Base-by-base conservation (phyloP, 2,888 invertebrate species). In the Eristalis tenax region DNA sequence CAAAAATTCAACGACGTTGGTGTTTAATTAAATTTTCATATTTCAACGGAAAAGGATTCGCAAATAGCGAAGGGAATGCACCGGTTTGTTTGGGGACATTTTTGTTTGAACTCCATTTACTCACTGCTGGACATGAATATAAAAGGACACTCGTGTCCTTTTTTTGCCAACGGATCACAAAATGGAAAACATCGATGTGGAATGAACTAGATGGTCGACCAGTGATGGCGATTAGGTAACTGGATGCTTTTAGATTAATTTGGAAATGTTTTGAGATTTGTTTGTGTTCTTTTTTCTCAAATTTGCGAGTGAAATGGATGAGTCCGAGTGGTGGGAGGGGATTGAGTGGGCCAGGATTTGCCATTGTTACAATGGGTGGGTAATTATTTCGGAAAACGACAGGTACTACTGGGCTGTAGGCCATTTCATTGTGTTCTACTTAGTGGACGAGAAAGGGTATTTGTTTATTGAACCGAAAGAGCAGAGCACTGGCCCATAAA, bases 1-100 rank as follows among this genome's bases (percentile, higher is more conserved):
- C 38, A 43, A 6, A n/a, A n/a, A 40, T 26, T 26, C 13, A 26
- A 3, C 18, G 13, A 0, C 23, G 35, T 18, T 66, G 32, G 26
- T 38, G 40, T 73, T 85, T 81, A 76, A 85, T 85, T 81, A 81
- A 77, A 71, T 76, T 85, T 85, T 77, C 68, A 85, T 85, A 85
- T 77, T 85, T 77, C 63, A 43, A 43, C 38, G 5, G 57, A 43
- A 64, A 64, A 56, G 38, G 23, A 10, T 59, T 23, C 59, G 18
- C 50, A 50, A 50, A n/a, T 18, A 18, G 50, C 6, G 50, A 8
- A 2, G 18, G 50, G 8, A 5, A 18, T 18, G 18, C 50, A n/a
- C 18, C 18, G 0, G 50, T 18, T 32, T 32, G 15, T 43, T 43
- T 15, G 43, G 43, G 43, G 43, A 43, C 50, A 50, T 4, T n/a